phyloP scores from a whole-genome alignment of 2,888 invertebrate genomes.

The Cynaeus angustus region DNA sequence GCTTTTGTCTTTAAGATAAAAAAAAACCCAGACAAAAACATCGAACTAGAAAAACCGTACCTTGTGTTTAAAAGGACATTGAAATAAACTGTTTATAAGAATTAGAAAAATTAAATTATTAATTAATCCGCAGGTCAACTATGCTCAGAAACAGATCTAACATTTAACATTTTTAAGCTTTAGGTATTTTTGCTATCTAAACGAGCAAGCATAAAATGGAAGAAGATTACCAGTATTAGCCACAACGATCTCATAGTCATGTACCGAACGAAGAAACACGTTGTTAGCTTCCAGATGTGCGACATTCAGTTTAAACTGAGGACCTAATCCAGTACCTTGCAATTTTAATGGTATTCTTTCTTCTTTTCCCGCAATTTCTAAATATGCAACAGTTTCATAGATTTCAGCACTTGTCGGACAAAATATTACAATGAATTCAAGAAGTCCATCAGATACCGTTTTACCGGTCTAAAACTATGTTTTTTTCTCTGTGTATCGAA shows the following conservation, averaged over 20 bases:
- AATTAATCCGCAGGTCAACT: too few species aligned
- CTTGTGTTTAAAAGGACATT: too few species aligned
- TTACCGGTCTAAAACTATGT: slow-evolving; percentile 73
- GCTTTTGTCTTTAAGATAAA: too few species aligned
- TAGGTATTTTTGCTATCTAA: too few species aligned
- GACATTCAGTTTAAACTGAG: slow-evolving; percentile 74
- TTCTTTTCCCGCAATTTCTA: slow-evolving; percentile 76
- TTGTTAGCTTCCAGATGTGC: slow-evolving; percentile 75
- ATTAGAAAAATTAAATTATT: too few species aligned
- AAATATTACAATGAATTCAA: slow-evolving; percentile 75
- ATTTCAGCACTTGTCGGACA: slow-evolving; percentile 74
- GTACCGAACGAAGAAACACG: slow-evolving; percentile 75
- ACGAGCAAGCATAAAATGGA: too few species aligned
- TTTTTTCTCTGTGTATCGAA: slow-evolving; percentile 47
- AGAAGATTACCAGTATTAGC: slow-evolving; percentile 73
- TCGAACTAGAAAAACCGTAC: too few species aligned
- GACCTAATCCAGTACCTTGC: slow-evolving; percentile 75
- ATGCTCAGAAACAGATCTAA: too few species aligned
- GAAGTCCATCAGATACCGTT: slow-evolving; percentile 75
- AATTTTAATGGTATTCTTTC: slow-evolving; percentile 74
- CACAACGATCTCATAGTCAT: slow-evolving; percentile 77
- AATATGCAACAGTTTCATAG: slow-evolving; percentile 73
- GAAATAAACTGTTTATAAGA: too few species aligned
- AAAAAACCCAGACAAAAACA: too few species aligned
- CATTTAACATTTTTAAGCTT: too few species aligned